A percentile compares a stretch with the other conserved stretches of the same genome.
phyloP scores from a whole-genome alignment of 2,113 vertebrate genomes.

The Colius striatus region DNA sequence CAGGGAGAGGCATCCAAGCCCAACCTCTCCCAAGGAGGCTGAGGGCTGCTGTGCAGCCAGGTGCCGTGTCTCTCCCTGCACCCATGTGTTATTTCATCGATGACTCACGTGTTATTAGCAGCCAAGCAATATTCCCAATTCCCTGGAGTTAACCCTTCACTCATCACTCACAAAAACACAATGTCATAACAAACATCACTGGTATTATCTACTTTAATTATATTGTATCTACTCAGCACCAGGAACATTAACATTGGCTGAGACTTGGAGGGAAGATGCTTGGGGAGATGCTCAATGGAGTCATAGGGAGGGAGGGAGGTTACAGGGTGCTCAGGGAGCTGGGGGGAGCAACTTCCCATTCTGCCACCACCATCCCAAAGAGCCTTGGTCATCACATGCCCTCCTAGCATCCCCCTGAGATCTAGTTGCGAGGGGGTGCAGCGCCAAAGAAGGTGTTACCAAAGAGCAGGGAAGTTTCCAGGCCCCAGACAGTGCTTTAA shows the following conservation, averaged over 20 bases:
- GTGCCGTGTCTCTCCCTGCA: constrained; percentile 37
- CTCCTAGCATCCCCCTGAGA: not conserved
- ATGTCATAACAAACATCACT: constrained; percentile 59
- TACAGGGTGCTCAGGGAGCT: not conserved
- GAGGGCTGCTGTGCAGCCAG: not conserved
- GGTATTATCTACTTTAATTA: constrained; percentile 44
- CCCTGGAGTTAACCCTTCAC: constrained; percentile 66
- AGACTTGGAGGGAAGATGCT: not conserved
- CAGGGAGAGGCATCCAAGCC: not conserved
- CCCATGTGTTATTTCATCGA: constrained; percentile 45
- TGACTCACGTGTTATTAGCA: constrained; percentile 67
- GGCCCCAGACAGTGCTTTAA: not conserved
- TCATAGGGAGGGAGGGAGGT: not conserved
- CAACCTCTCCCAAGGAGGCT: not conserved
- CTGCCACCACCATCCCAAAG: not conserved
- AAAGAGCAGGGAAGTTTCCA: not conserved
- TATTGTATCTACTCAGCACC: not conserved
- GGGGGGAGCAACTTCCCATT: not conserved
- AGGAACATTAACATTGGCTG: not conserved
- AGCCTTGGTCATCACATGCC: not conserved
- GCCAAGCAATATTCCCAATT: constrained; percentile 62
- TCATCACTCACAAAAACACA: constrained; percentile 26
- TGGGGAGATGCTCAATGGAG: not conserved
- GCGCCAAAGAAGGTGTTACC: not conserved
- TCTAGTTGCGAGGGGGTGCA: not conserved